These are phyloP conservation scores for Tamandua tetradactyla DNA, from an alignment of 2,797 vertebrate genomes.

Conservation along the genomic window DNA sequence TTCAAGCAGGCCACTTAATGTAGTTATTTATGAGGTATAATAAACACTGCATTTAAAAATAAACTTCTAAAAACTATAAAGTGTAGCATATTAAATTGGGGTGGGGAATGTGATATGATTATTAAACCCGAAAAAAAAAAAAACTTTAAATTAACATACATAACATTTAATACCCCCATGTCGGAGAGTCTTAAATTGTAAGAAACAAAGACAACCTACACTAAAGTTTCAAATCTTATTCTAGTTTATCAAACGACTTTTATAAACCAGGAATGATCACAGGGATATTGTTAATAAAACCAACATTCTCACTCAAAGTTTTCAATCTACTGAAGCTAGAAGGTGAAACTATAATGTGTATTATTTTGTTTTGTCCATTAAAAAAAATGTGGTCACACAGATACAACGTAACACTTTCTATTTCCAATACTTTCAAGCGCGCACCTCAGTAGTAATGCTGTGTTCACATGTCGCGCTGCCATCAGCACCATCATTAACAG, in stretches of 20 bases:
- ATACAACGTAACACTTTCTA: too few species aligned
- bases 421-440: too few species aligned
- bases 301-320: background rate
- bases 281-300: background rate
- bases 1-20: background rate
- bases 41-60: slow-evolving; percentile 15
- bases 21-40: background rate
- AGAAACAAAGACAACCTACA: slow-evolving; percentile 41
- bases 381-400: too few species aligned
- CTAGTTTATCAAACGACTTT: background rate
- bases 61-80: slow-evolving; percentile 4
- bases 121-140: background rate
- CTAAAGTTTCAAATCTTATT: slow-evolving; percentile 14
- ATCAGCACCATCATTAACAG: too few species aligned
- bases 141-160: background rate
- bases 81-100: slow-evolving; percentile 3
- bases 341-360: rapidly evolving
- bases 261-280: background rate
- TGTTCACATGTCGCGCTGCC: too few species aligned
- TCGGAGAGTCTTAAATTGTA: background rate
- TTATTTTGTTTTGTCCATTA: too few species aligned
- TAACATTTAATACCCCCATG: background rate
- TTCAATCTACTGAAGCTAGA: background rate
- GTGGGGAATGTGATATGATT: background rate
- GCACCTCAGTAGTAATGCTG: too few species aligned